A percentile compares a stretch with the other conserved stretches of the same genome.
Conservation (phyloP, 2,113 vertebrate genomes). For the Scolopax mira region DNA sequence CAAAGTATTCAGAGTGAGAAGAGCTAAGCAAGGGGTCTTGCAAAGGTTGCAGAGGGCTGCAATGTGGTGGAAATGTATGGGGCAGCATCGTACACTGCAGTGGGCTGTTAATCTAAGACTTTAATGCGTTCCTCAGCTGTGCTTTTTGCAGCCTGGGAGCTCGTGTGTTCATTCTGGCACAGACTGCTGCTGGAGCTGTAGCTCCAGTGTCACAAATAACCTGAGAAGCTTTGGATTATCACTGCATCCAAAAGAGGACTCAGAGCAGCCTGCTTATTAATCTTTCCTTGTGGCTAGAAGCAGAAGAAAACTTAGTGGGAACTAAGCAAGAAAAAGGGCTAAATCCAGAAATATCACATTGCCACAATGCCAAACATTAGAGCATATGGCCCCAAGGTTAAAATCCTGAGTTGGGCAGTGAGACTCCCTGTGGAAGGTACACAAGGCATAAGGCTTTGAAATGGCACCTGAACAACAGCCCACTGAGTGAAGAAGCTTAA, state of each 20-base stretch:
- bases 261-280: neutral
- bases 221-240: neutral
- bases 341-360: neutral
- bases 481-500: neutral
- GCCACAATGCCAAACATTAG: neutral
- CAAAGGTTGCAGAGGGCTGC: neutral
- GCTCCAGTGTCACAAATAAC: neutral
- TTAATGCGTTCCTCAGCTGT: neutral
- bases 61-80: accelerated
- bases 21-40: neutral
- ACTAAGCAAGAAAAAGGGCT: neutral
- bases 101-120: neutral
- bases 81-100: neutral
- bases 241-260: neutral
- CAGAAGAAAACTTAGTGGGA: neutral
- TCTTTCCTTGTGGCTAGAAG: neutral
- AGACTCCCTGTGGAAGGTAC: neutral
- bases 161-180: neutral
- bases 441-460: neutral
- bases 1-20: neutral
- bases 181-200: neutral
- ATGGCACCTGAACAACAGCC: neutral
- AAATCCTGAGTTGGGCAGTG: neutral
- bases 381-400: neutral
- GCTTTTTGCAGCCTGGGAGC: neutral